Evolutionary conservation across 2,888 invertebrate species (phyloP).

Genomic region (Trissolcus brochymenae): DNA sequence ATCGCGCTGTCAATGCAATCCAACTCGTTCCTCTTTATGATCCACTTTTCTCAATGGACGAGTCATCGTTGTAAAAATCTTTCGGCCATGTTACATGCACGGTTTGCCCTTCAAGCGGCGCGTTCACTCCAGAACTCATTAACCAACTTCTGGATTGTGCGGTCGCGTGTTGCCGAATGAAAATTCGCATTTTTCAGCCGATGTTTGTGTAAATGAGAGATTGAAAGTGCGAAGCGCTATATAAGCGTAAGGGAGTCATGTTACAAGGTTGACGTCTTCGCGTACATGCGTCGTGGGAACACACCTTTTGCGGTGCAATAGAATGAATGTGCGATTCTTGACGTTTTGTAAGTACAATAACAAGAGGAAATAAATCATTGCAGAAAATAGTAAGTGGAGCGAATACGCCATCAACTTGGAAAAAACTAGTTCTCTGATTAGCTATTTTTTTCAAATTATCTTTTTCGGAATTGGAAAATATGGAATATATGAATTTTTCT

Average conservation of each 20-base stretch:
- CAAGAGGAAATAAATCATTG: conserved; percentile 46
- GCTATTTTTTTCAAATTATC: too few species aligned
- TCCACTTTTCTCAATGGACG: conserved; percentile 32
- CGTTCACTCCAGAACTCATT: conserved; percentile 39
- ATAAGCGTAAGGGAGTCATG: conserved; percentile 56
- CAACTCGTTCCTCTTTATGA: conserved; percentile 26
- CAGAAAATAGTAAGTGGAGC: conserved; percentile 35
- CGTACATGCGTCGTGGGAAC: conserved; percentile 54
- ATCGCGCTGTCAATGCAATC: conserved; percentile 22
- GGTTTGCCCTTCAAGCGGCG: conserved; percentile 29
- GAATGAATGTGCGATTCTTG: conserved; percentile 46
- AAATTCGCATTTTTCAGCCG: conserved; percentile 29
- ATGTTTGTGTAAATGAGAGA: conserved; percentile 52
- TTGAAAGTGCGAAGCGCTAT: conserved; percentile 58
- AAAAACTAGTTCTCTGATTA: conserved; percentile 1
- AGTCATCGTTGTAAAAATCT: conserved; percentile 26
- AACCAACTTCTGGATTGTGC: conserved; percentile 39
- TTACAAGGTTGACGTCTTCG: conserved; percentile 59
- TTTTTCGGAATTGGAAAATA: too few species aligned
- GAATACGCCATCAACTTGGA: conserved; percentile 11
- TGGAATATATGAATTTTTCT: too few species aligned
- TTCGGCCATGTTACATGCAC: conserved; percentile 6
- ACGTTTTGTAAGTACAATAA: conserved; percentile 46
- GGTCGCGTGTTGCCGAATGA: conserved; percentile 45
- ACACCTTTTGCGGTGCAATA: conserved; percentile 50